Conservation (phyloP, 2,888 invertebrate genomes). For the Sesamia inferens region DNA sequence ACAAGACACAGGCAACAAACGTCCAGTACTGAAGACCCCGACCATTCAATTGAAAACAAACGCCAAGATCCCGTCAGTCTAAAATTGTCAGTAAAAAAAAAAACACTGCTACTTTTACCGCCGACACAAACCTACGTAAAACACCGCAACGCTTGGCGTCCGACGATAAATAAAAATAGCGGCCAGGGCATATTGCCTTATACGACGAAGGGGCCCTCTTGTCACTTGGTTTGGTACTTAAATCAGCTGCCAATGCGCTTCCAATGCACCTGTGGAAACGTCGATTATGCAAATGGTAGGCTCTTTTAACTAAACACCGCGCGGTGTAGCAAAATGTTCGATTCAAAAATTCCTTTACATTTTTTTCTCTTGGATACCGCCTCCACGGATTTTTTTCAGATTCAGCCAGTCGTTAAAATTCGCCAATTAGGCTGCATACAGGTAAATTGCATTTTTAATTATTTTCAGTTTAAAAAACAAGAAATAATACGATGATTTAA, state of each 20-base stretch:
- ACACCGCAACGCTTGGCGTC: constrained; percentile 66
- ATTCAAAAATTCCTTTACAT: constrained; percentile 71
- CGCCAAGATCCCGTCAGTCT: constrained; percentile 37
- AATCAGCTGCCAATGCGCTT: constrained; percentile 83
- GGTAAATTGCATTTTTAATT: constrained; percentile 35
- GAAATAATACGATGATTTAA: constrained; percentile 20
- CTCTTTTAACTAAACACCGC: constrained; percentile 84
- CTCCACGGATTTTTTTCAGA: constrained; percentile 35
- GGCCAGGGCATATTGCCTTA: constrained; percentile 82
- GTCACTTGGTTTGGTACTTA: constrained; percentile 83
- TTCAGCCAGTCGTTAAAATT: constrained; percentile 48
- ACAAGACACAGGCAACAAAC: constrained; percentile 33
- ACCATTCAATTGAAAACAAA: constrained; percentile 55
- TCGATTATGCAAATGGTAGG: constrained; percentile 88
- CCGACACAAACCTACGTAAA: constrained; percentile 66
- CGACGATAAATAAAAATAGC: constrained; percentile 83
- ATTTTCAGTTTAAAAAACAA: constrained; percentile 22
- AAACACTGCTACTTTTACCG: constrained; percentile 58
- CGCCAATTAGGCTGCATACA: constrained; percentile 53
- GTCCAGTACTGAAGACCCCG: constrained; percentile 13
- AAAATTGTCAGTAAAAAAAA: constrained; percentile 35
- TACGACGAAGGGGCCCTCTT: constrained; percentile 81
- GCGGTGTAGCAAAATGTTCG: constrained; percentile 71
- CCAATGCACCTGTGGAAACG: constrained; percentile 87
- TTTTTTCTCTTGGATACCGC: constrained; percentile 50